These are phyloP conservation scores for Melieria picta DNA, from an alignment of 2,888 invertebrate genomes.

Conservation along the genomic window DNA sequence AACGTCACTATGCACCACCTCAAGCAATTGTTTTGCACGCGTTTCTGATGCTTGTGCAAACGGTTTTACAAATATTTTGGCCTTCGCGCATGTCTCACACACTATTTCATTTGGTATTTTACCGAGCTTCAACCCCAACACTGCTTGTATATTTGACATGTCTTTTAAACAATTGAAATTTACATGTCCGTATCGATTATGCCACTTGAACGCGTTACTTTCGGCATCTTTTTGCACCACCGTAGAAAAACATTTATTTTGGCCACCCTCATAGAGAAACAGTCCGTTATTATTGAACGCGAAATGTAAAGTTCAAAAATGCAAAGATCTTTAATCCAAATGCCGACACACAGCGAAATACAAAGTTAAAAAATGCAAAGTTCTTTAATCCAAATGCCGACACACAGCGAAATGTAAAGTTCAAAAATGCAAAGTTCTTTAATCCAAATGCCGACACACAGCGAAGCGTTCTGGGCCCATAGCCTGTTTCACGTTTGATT, in stretches of 20 bases:
- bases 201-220: background rate
- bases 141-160: background rate
- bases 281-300: background rate
- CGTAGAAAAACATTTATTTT: constrained; percentile 1
- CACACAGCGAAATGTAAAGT: too few species aligned
- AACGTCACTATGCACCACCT: background rate
- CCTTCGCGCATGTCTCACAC: constrained; percentile 6
- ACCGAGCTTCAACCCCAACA: constrained; percentile 1
- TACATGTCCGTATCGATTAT: background rate
- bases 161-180: background rate
- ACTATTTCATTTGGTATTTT: constrained; percentile 8
- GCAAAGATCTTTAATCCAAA: too few species aligned
- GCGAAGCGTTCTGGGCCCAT: too few species aligned
- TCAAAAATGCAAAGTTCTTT: too few species aligned
- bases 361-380: too few species aligned
- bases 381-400: too few species aligned
- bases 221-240: background rate
- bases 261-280: background rate
- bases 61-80: constrained; percentile 11
- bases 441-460: too few species aligned
- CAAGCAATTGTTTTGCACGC: background rate
- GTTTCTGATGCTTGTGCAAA: constrained; percentile 13
- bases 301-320: too few species aligned
- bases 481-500: too few species aligned
- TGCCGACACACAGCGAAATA: too few species aligned